Percentiles rank a stretch among this genome's conserved stretches.
phyloP scores from a whole-genome alignment of 2,797 vertebrate genomes.

The Leptoclinus maculatus region DNA sequence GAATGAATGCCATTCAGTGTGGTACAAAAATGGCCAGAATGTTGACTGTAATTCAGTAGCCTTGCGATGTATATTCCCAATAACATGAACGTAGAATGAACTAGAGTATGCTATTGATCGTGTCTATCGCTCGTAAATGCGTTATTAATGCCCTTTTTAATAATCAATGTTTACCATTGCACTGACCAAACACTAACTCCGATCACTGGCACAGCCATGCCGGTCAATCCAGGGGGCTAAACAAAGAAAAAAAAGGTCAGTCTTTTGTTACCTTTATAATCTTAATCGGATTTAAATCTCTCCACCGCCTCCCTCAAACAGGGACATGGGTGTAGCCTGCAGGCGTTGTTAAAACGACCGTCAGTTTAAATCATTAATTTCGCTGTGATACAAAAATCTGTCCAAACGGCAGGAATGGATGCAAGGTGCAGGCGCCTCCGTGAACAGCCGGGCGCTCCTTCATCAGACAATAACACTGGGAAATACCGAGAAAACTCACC shows the following conservation, averaged over 20 bases:
- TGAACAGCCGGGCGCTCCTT: constrained; percentile 31
- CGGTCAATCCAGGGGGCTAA: constrained; percentile 57
- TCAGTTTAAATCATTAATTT: constrained; percentile 34
- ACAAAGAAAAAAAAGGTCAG: constrained; percentile 76
- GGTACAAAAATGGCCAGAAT: neutral
- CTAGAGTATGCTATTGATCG: neutral
- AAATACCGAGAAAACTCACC: constrained; percentile 80
- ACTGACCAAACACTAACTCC: constrained; percentile 43
- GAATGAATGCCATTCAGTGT: constrained; percentile 14
- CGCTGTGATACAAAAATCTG: constrained; percentile 26
- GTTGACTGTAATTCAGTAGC: neutral
- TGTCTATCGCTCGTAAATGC: constrained; percentile 25
- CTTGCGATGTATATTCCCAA: neutral
- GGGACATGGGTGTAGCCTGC: constrained; percentile 43
- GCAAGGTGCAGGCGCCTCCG: constrained; percentile 68
- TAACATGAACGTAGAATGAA: neutral
- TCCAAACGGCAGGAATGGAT: constrained; percentile 40
- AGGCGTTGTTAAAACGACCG: constrained; percentile 19
- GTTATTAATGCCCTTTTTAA: constrained; percentile 34
- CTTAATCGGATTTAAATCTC: constrained; percentile 82
- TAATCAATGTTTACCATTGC: constrained; percentile 42
- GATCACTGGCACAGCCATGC: constrained; percentile 44
- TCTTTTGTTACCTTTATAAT: constrained; percentile 76
- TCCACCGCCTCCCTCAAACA: constrained; percentile 50
- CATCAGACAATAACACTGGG: constrained; percentile 68